These are phyloP conservation scores for Ctenochaetus hawaiiensis DNA, from an alignment of 2,797 vertebrate genomes.

Conservation along the genomic window DNA sequence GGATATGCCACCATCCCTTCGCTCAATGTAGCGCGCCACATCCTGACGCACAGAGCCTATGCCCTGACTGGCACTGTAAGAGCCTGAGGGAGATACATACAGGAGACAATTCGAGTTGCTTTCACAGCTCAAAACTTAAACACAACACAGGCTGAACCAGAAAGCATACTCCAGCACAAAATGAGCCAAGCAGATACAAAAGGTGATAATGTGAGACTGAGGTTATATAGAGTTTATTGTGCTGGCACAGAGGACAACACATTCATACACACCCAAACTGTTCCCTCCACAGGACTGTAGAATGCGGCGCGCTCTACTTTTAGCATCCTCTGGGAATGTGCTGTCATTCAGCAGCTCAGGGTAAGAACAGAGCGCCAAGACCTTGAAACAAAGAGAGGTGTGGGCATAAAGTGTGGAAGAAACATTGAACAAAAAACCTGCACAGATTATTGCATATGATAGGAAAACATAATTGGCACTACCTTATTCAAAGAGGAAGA, in stretches of 20 bases:
- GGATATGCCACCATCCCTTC: slow-evolving; percentile 88
- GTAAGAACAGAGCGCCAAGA: slow-evolving; percentile 89
- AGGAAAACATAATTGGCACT: background rate
- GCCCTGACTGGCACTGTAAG: slow-evolving; percentile 92
- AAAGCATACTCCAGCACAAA: background rate
- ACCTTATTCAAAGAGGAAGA: slow-evolving; percentile 3
- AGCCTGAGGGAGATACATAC: slow-evolving; percentile 77
- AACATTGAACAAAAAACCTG: slow-evolving; percentile 15
- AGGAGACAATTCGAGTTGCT: slow-evolving; percentile 1
- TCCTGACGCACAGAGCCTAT: slow-evolving; percentile 89
- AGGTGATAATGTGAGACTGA: slow-evolving; percentile 8
- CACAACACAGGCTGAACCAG: background rate
- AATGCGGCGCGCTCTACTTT: slow-evolving; percentile 86
- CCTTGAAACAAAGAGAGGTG: slow-evolving; percentile 78
- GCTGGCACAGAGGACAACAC: background rate
- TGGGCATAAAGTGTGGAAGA: background rate
- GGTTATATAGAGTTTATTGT: background rate
- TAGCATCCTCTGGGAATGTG: slow-evolving; percentile 89
- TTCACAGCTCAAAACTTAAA: background rate
- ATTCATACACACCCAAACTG: slow-evolving; percentile 87
- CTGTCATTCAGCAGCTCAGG: slow-evolving; percentile 88
- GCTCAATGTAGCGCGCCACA: slow-evolving; percentile 89
- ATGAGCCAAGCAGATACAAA: background rate
- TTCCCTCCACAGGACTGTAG: slow-evolving; percentile 89
- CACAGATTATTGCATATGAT: background rate